phyloP scores from a whole-genome alignment of 2,888 invertebrate species.

The Orchesella flavescens region DNA sequence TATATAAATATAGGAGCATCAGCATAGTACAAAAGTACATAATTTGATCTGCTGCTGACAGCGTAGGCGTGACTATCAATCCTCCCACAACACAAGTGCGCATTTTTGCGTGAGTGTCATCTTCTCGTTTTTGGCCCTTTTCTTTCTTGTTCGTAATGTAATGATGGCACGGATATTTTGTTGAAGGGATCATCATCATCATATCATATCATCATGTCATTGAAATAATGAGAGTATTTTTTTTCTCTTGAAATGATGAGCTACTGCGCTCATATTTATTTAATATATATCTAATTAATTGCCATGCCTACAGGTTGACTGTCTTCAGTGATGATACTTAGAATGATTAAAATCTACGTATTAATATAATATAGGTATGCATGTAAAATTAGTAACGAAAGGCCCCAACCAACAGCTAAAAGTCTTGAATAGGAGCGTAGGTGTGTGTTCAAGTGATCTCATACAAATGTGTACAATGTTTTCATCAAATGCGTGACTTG shows the following conservation, averaged over 20 bases:
- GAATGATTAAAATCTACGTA: no score
- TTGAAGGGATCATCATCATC: neutral
- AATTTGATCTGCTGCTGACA: neutral
- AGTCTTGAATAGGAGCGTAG: neutral
- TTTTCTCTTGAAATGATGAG: no score
- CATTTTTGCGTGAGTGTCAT: constrained; percentile 12
- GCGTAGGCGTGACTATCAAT: constrained; percentile 4
- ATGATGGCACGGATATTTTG: neutral
- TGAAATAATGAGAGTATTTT: neutral
- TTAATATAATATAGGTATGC: no score
- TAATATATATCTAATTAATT: no score
- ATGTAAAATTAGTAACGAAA: neutral
- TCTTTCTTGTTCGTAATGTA: neutral
- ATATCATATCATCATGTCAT: no score
- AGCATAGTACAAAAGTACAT: no score
- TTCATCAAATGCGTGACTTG: neutral
- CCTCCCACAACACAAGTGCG: neutral
- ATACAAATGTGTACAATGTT: neutral
- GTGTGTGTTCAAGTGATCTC: neutral
- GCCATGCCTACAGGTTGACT: neutral
- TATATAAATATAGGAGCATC: no score
- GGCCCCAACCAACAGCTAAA: neutral
- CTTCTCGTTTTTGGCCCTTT: neutral
- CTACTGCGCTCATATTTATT: no score
- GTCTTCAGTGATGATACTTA: no score